Conservation (phyloP, 2,888 invertebrate genomes). For the Thumatha senex region DNA sequence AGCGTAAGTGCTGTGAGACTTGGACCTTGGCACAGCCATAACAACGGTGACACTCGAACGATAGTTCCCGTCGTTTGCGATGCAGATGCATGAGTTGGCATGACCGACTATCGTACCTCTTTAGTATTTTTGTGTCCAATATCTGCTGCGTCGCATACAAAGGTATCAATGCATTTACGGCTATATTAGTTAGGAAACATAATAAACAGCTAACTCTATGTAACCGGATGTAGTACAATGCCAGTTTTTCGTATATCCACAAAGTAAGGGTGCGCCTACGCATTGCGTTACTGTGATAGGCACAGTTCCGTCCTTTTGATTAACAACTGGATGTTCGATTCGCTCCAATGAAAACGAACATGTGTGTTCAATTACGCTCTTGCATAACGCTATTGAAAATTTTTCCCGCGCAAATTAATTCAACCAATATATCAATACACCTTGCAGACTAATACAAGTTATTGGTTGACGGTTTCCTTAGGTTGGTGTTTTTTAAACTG, state of each 20-base stretch:
- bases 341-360: constrained; percentile 64
- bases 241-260: constrained; percentile 55
- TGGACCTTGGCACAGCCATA: too few species aligned
- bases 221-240: constrained; percentile 57
- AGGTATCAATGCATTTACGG: constrained; percentile 30
- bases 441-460: constrained; percentile 20
- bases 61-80: too few species aligned
- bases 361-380: constrained; percentile 54
- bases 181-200: constrained; percentile 36
- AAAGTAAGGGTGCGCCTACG: constrained; percentile 68
- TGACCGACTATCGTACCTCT: too few species aligned
- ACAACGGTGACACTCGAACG: too few species aligned
- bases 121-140: constrained; percentile 23
- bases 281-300: constrained; percentile 70
- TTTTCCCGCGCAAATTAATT: constrained; percentile 57
- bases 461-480: constrained; percentile 21
- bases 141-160: constrained; percentile 14
- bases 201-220: constrained; percentile 37
- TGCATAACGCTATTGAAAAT: constrained; percentile 68
- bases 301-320: constrained; percentile 76
- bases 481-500: constrained; percentile 43
- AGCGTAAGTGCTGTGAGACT: too few species aligned
- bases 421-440: constrained; percentile 39
- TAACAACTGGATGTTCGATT: constrained; percentile 56
- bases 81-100: too few species aligned